Evolutionary conservation across 2,797 vertebrate species (phyloP), one percentile per base, ranked within the genome.

Genomic region (Semaprochilodus insignis): DNA sequence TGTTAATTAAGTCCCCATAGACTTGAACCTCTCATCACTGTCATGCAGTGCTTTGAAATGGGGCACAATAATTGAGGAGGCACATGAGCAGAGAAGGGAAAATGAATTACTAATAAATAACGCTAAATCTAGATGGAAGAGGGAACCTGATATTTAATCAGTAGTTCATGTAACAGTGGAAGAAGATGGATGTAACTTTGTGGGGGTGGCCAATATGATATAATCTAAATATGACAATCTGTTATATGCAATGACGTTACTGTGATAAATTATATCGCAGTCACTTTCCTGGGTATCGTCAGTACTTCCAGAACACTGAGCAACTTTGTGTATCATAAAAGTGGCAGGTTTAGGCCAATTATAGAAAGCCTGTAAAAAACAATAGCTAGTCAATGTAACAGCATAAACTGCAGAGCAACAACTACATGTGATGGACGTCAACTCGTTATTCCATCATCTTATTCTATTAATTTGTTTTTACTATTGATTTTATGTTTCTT

Each of bases 1-100:
- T 84, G 80, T 76, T 95, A 94, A 95, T 95, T 94, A 94, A 87
- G 93, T 94, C 94, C 92, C 93, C 84, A 83, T 76, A 90, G 93
- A 90, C 85, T 90, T 78, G 82, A 88, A 85, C 87, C 81, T 83
- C 63, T 88, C 85, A 87, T 90, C 90, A 85, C 80, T 89, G 90
- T 89, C 88, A 90, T 89, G 91, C 91, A 88, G 78, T 34, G 54
- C 85, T 89, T 90, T 84, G 88, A 92, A 93, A 93, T 90, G 92
- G 90, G 85, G 77, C 74, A 63, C 87, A 79, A 80, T 92, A 90
- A 93, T 88, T 92, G 87, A 92, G 87, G 81, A 81, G 80, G 59
- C 79, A 81, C 79, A 88, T 85, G 82, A 87, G 86, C 78, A 67
- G 67, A 71, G 82, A 84, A 82, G 81, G 23, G 85, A 87, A 88